Conservation (phyloP, 2,797 vertebrate genomes). For the Alcedo atthis region DNA sequence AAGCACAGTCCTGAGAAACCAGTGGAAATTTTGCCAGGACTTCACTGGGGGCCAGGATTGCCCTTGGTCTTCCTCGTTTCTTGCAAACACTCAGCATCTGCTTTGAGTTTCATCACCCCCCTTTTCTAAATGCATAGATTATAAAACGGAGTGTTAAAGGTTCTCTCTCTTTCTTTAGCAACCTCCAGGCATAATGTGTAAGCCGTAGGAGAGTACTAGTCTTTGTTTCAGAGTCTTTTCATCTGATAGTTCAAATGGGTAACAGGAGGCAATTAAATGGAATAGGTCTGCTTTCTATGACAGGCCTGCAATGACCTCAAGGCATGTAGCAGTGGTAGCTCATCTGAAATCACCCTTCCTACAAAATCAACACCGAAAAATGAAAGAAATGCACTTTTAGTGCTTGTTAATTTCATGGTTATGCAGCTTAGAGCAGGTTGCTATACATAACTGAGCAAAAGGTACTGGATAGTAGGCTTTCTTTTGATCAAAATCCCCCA, state of each 20-base stretch:
- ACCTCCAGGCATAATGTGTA: background rate
- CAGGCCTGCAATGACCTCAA: background rate
- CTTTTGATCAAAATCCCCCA: background rate
- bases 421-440: background rate
- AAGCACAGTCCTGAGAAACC: background rate
- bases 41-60: background rate
- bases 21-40: background rate
- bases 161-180: background rate
- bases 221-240: constrained; percentile 40
- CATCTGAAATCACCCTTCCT: background rate
- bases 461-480: background rate
- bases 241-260: background rate
- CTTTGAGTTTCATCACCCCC: background rate
- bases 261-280: background rate
- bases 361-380: background rate
- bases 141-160: background rate
- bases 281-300: background rate
- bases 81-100: background rate
- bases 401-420: background rate
- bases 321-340: background rate
- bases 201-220: background rate
- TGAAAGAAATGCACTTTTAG: background rate
- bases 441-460: background rate
- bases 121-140: background rate
- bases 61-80: background rate